Percentiles rank a stretch among this genome's conserved stretches.
Conservation (phyloP, 2,888 invertebrate species). For the Euclidia mi region DNA sequence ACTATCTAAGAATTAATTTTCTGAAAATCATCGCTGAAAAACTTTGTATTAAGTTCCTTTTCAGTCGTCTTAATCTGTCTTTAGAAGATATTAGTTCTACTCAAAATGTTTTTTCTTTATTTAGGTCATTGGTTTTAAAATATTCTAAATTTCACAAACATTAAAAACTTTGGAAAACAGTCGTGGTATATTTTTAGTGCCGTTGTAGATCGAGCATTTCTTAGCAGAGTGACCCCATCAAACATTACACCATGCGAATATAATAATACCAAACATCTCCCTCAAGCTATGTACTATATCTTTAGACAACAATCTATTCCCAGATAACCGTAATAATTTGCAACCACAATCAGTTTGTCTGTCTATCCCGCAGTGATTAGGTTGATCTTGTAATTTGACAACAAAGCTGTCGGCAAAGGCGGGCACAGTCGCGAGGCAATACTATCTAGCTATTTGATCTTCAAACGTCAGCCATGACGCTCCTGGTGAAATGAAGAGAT, state of each 20-base stretch:
- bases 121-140: too few relatives aligned
- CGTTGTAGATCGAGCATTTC: too few relatives aligned
- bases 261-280: neutral
- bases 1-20: too few relatives aligned
- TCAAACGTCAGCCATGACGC: neutral
- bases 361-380: conserved; percentile 19
- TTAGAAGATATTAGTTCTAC: too few relatives aligned
- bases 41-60: too few relatives aligned
- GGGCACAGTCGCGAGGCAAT: conserved; percentile 12
- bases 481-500: neutral
- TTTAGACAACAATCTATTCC: conserved; percentile 3
- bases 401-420: conserved; percentile 23
- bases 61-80: too few relatives aligned
- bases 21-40: too few relatives aligned
- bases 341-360: conserved; percentile 1
- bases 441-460: conserved; percentile 16
- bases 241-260: neutral
- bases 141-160: too few relatives aligned
- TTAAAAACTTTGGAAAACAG: too few relatives aligned
- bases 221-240: too few relatives aligned
- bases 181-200: too few relatives aligned
- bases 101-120: too few relatives aligned
- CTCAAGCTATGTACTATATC: neutral
- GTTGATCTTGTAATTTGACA: conserved; percentile 41
- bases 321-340: neutral